These are phyloP conservation scores for Lasioglossum calceatum DNA, from an alignment of 2,888 invertebrate genomes.

Conservation along the genomic window DNA sequence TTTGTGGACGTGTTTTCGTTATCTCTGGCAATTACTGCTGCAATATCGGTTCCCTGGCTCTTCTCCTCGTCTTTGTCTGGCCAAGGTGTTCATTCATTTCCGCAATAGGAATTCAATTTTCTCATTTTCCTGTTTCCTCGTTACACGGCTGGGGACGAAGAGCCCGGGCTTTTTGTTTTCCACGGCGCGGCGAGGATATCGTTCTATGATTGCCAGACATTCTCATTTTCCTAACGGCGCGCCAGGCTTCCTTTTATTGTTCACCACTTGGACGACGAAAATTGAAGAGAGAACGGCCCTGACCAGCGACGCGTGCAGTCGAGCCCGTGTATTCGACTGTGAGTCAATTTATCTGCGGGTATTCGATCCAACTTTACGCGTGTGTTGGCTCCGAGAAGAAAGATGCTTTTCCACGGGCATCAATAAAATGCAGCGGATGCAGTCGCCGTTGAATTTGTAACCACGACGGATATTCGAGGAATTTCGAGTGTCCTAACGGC, in stretches of 20 bases:
- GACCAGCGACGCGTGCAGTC: neutral
- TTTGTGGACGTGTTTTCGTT: neutral
- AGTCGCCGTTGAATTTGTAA: conserved; percentile 18
- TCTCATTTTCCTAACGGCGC: conserved; percentile 15
- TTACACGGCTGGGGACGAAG: neutral
- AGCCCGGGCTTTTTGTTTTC: conserved; percentile 14
- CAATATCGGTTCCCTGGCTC: neutral
- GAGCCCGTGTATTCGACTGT: neutral
- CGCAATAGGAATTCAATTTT: conserved; percentile 39
- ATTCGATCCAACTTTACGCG: neutral
- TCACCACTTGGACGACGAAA: conserved; percentile 4
- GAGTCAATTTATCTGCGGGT: neutral
- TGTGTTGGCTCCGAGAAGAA: neutral
- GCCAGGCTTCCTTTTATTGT: conserved; percentile 11
- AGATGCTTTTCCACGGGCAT: neutral
- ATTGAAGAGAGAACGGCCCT: conserved; percentile 11
- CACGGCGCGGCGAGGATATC: neutral
- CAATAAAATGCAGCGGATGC: conserved; percentile 6
- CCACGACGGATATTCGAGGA: neutral
- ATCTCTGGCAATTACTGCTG: neutral
- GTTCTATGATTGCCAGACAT: conserved; percentile 21
- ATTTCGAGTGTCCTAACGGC: conserved; percentile 5
- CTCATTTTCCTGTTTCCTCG: conserved; percentile 9
- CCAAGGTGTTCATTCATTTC: conserved; percentile 34
- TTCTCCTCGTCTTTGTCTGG: neutral